Evolutionary conservation across 2,113 vertebrate genomes (phyloP), one percentile per base, ranked within the genome.

Genomic region (Hippocampus barbouri): DNA sequence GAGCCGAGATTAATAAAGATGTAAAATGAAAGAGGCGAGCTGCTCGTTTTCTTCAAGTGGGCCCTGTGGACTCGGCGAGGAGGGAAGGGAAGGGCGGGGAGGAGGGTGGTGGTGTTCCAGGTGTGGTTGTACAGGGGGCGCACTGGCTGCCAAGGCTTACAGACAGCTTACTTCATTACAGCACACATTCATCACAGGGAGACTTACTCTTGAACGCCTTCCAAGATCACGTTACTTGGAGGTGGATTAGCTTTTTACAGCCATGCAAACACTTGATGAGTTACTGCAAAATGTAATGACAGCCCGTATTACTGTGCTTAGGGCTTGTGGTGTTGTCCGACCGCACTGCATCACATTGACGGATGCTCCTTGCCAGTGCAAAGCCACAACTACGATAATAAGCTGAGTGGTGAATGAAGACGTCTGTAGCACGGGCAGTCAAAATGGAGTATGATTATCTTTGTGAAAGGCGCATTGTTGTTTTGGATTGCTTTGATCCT

Each of bases 61-160:
- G 38, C 71, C 69, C 43, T 73, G 56, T 79, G 63, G 71, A 73
- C 70, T 75, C 61, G 76, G 53, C 74, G 43, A 61, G 59, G 57
- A 23, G 64, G 61, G 43, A 16, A 2, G 47, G 47, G 15, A 16
- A 2, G 47, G 47, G 15, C 2, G 66, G 23, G 15, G 66, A 21
- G 51, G 34, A 8, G 53, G 67, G 21, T 4, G 49, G 30, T 47
- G 54, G 69, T 67, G 65, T 63, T 71, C 76, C 82, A 73, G 69
- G 75, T 83, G 79, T 65, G 74, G 60, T 49, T 66, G 66, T 64
- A 64, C 75, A 83, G 57, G 57, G 51, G 53, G 51, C 18, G 60
- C 27, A 20, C 21, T 62, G 38, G 51, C 59, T 70, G 79, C 71
- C 72, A 74, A 60, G 49, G 34, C 62, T n/a, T 27, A 67, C 71